phyloP scores from a whole-genome alignment of 2,113 vertebrate genomes.

The Hymenochirus boettgeri region DNA sequence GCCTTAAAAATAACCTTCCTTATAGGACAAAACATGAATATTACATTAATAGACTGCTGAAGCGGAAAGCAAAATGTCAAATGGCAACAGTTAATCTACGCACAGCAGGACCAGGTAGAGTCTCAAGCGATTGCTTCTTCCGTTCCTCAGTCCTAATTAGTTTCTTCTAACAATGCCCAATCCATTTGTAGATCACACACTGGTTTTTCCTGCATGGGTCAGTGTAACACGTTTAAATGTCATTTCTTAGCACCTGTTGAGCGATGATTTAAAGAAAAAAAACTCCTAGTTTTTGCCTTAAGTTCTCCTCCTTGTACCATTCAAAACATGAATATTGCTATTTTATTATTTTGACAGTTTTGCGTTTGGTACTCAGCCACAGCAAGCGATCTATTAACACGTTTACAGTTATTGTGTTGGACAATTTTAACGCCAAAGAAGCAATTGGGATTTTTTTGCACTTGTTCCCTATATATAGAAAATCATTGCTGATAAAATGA shows the following conservation, averaged over 20 bases:
- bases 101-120: slow-evolving; percentile 13
- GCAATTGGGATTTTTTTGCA: too few species aligned
- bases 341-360: too few species aligned
- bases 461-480: too few species aligned
- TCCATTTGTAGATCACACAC: background rate
- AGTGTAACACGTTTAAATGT: slow-evolving; percentile 15
- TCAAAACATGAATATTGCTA: too few species aligned
- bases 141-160: slow-evolving; percentile 17
- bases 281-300: too few species aligned
- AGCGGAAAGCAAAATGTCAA: slow-evolving; percentile 32
- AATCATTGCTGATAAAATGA: too few species aligned
- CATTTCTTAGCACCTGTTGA: slow-evolving; percentile 2
- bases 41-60: slow-evolving; percentile 23
- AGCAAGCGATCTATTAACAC: too few species aligned
- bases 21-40: slow-evolving; percentile 21
- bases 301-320: too few species aligned
- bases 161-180: slow-evolving; percentile 3
- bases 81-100: slow-evolving; percentile 10
- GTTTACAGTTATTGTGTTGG: too few species aligned
- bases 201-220: background rate
- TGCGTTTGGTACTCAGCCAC: too few species aligned
- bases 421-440: too few species aligned
- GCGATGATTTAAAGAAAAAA: too few species aligned
- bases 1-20: slow-evolving; percentile 4
- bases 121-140: background rate